Evolutionary conservation across 2,113 vertebrate genomes (phyloP).

Genomic region (Leptobrachium ailaonicum): DNA sequence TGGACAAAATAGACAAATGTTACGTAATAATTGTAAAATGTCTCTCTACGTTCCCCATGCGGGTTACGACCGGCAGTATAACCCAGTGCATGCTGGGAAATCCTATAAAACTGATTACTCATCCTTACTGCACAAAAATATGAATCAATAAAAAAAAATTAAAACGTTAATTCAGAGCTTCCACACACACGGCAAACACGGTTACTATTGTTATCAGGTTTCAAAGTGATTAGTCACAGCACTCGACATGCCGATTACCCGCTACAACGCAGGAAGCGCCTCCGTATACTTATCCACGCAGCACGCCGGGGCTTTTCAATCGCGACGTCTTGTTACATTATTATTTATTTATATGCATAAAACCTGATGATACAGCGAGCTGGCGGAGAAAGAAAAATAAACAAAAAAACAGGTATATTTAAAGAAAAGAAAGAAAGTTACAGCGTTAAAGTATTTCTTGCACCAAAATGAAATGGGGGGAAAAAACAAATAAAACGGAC

Average conservation of each 20-base stretch:
- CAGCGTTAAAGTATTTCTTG: no score
- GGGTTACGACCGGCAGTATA: slow-evolving; percentile 57
- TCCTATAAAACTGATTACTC: slow-evolving; percentile 34
- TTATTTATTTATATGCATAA: slow-evolving; percentile 33
- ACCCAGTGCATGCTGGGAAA: slow-evolving; percentile 44
- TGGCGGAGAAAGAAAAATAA: slow-evolving; percentile 51
- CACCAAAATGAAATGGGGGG: no score
- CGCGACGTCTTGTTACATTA: no score
- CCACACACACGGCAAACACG: background rate
- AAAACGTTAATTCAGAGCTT: background rate
- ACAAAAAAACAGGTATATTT: background rate
- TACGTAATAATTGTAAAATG: no score
- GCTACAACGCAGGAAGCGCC: slow-evolving; percentile 62
- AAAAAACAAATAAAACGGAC: no score
- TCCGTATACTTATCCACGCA: slow-evolving; percentile 72
- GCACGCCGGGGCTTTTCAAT: no score
- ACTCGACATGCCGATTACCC: slow-evolving; percentile 72
- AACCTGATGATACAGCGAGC: slow-evolving; percentile 69
- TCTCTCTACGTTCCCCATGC: slow-evolving; percentile 57
- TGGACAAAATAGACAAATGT: no score
- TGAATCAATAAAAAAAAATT: background rate
- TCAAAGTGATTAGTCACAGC: slow-evolving; percentile 65
- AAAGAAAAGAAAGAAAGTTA: no score
- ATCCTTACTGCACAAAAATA: slow-evolving; percentile 18
- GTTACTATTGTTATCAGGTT: slow-evolving; percentile 20